phyloP scores from a whole-genome alignment of 2,113 vertebrate species.

The Aspiorhynchus laticeps region DNA sequence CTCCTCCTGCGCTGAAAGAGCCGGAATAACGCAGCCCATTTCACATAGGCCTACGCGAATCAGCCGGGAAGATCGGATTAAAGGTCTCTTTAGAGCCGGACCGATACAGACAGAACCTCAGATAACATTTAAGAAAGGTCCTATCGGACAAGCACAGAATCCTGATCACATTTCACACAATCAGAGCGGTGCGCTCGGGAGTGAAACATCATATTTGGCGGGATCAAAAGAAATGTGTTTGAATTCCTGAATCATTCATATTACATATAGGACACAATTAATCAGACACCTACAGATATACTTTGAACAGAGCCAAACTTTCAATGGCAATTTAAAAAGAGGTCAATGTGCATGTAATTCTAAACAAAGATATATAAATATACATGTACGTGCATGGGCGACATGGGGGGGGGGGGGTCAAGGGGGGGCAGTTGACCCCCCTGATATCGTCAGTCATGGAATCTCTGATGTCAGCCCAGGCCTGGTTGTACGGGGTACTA shows the following conservation, averaged over 20 bases:
- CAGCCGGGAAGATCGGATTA: constrained; percentile 36
- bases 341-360: not conserved
- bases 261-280: not conserved
- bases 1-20: constrained; percentile 28
- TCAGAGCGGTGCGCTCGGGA: not conserved
- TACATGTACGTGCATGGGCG: too few relatives aligned
- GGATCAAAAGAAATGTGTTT: constrained; percentile 12
- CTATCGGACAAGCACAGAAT: constrained; percentile 37
- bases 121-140: constrained; percentile 40
- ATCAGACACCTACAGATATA: not conserved
- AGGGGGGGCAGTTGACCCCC: too few relatives aligned
- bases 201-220: not conserved
- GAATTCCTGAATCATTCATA: not conserved
- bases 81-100: constrained; percentile 30
- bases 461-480: too few relatives aligned
- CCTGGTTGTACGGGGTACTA: too few relatives aligned
- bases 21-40: constrained; percentile 14
- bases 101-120: constrained; percentile 21
- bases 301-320: not conserved
- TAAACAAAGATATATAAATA: too few relatives aligned
- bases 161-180: constrained; percentile 44
- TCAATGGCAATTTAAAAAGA: not conserved
- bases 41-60: constrained; percentile 9
- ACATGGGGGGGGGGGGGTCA: too few relatives aligned
- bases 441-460: too few relatives aligned